Evolutionary conservation across 1,140 invertebrate species (phyloP).

Genomic region (Lethocerus indicus): DNA sequence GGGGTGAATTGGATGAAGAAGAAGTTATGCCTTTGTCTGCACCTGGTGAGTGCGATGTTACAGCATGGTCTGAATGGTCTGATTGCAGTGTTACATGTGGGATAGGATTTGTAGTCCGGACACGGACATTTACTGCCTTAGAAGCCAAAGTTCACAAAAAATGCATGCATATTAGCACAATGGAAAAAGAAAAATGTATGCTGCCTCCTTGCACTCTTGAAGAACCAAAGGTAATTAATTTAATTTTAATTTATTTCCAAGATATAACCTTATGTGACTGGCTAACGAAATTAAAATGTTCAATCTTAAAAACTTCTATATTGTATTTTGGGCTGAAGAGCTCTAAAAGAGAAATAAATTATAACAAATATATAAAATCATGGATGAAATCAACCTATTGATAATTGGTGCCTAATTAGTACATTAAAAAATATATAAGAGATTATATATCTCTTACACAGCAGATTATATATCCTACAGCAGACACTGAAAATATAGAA

Average conservation of each 20-base stretch:
- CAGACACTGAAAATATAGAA: not conserved
- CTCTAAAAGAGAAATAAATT: not conserved
- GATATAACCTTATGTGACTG: not conserved
- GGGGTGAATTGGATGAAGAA: slow-evolving; percentile 1
- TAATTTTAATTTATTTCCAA: not conserved
- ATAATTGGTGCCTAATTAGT: not conserved
- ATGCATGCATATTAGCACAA: slow-evolving; percentile 46
- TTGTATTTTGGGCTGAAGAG: not conserved
- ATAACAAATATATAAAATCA: not conserved
- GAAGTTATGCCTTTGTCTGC: slow-evolving; percentile 19
- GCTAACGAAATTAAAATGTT: not conserved
- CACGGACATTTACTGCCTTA: slow-evolving; percentile 31
- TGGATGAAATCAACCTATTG: not conserved
- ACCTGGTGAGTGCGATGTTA: slow-evolving; percentile 45
- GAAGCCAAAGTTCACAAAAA: slow-evolving; percentile 49
- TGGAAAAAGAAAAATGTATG: slow-evolving; percentile 63
- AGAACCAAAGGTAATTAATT: slow-evolving; percentile 20
- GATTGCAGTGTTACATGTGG: slow-evolving; percentile 72
- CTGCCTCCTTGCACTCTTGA: slow-evolving; percentile 35
- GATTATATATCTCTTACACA: too few species aligned
- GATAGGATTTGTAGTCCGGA: slow-evolving; percentile 50
- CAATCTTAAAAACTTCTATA: not conserved
- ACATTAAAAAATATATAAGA: too few species aligned
- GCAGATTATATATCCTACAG: too few species aligned
- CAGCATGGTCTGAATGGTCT: slow-evolving; percentile 62